Conservation (phyloP, 2,797 vertebrate genomes). For the Etheostoma perlongum region DNA sequence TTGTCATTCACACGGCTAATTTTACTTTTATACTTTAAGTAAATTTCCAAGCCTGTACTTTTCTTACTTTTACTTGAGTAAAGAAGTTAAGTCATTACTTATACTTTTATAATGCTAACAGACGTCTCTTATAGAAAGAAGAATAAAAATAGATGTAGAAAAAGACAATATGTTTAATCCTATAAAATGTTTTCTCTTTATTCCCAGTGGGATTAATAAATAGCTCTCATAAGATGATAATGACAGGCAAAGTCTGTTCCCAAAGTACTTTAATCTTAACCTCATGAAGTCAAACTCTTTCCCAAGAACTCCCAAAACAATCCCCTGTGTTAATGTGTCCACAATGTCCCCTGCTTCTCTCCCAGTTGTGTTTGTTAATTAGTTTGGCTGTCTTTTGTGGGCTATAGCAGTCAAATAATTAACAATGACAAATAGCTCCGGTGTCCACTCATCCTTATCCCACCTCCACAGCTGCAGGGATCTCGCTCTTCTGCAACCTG, state of each 20-base stretch:
- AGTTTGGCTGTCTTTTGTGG: slow-evolving; percentile 60
- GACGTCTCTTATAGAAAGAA: too few species aligned
- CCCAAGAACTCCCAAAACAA: slow-evolving; percentile 23
- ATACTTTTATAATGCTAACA: too few species aligned
- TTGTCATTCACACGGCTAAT: too few species aligned
- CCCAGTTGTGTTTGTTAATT: slow-evolving; percentile 63
- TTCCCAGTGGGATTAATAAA: too few species aligned
- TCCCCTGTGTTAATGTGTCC: slow-evolving; percentile 15
- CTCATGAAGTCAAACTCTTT: slow-evolving; percentile 49
- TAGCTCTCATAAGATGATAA: slow-evolving; percentile 7
- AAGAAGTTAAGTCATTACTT: too few species aligned
- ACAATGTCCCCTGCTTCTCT: slow-evolving; percentile 41
- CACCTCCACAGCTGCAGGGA: slow-evolving; percentile 60
- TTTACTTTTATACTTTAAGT: too few species aligned
- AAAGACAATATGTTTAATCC: too few species aligned
- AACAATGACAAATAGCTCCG: slow-evolving; percentile 67
- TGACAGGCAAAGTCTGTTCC: slow-evolving; percentile 1
- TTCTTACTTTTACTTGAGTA: too few species aligned
- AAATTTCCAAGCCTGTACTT: too few species aligned
- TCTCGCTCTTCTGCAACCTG: slow-evolving; percentile 44
- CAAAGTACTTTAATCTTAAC: slow-evolving; percentile 38
- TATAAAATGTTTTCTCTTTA: too few species aligned
- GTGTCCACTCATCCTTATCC: slow-evolving; percentile 55
- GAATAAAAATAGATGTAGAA: too few species aligned
- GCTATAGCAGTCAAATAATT: slow-evolving; percentile 63